Evolutionary conservation across 2,797 vertebrate genomes (phyloP).

Genomic region (Propithecus perrieri): DNA sequence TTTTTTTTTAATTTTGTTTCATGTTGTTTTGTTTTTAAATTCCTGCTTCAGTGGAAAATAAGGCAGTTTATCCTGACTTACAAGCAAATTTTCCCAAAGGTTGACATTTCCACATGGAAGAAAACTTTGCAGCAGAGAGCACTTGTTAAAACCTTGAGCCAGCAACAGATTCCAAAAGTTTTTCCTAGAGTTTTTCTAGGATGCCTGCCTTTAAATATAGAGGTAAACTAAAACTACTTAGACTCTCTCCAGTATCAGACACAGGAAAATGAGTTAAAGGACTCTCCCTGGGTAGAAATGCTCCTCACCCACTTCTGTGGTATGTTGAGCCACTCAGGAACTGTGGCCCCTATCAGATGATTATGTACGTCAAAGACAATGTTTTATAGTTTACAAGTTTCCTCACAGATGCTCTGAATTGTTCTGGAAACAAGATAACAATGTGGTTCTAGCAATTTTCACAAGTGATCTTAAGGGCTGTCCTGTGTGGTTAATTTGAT

Average conservation of each 20-base stretch:
- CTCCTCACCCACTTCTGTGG: conserved; percentile 66
- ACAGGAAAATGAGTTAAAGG: not conserved
- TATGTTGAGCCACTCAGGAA: conserved; percentile 57
- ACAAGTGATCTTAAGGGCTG: conserved; percentile 61
- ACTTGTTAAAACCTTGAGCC: not conserved
- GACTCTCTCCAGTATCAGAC: not conserved
- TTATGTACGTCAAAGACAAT: conserved; percentile 43
- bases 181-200: not conserved
- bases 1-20: not conserved
- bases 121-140: not conserved
- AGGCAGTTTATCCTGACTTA: not conserved
- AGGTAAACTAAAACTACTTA: not conserved
- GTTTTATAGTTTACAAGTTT: conserved; percentile 49
- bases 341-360: conserved; percentile 53
- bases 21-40: not conserved
- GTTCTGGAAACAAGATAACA: conserved; percentile 79
- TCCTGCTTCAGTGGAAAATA: not conserved
- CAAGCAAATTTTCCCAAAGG: not conserved
- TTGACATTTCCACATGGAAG: not conserved
- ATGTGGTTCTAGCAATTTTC: conserved; percentile 74
- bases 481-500: conserved; percentile 74
- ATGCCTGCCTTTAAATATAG: not conserved
- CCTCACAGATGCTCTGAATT: conserved; percentile 54
- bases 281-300: not conserved
- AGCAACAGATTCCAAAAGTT: not conserved